phyloP scores from a whole-genome alignment of 2,888 invertebrate species.

The Nymphalis urticae region DNA sequence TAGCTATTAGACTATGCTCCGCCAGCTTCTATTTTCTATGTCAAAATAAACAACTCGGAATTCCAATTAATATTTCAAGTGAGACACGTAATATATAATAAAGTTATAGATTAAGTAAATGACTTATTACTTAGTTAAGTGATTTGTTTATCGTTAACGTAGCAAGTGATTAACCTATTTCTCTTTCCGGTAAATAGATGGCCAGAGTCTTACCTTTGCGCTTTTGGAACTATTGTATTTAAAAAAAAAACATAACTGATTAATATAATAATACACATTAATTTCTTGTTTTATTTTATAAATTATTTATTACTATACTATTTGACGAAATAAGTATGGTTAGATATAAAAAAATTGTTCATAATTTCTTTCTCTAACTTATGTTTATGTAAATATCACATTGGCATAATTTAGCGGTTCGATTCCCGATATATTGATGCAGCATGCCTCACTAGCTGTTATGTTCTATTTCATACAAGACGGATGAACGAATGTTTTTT shows the following conservation, averaged over 20 bases:
- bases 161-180: slow-evolving; percentile 23
- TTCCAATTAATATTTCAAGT: not conserved
- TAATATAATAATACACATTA: too few relatives aligned
- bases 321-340: too few relatives aligned
- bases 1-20: too few relatives aligned
- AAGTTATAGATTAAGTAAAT: slow-evolving; percentile 11
- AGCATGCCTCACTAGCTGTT: slow-evolving; percentile 29
- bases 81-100: not conserved
- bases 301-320: too few relatives aligned
- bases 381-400: not conserved
- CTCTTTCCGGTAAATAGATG: slow-evolving; percentile 12
- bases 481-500: slow-evolving; percentile 13
- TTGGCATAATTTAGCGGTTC: not conserved
- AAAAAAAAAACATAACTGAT: too few relatives aligned
- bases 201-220: too few relatives aligned
- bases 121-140: slow-evolving; percentile 7
- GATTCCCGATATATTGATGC: slow-evolving; percentile 2
- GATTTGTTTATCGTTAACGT: slow-evolving; percentile 14
- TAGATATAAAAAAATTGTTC: too few relatives aligned
- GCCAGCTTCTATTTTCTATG: too few relatives aligned
- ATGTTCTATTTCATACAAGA: slow-evolving; percentile 31
- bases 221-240: too few relatives aligned
- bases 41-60: too few relatives aligned
- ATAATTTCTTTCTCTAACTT: too few relatives aligned
- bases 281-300: too few relatives aligned